Evolutionary conservation across 1,140 invertebrate species (phyloP), one percentile per base, ranked within the genome.

Genomic region (Nasonia vitripennis): DNA sequence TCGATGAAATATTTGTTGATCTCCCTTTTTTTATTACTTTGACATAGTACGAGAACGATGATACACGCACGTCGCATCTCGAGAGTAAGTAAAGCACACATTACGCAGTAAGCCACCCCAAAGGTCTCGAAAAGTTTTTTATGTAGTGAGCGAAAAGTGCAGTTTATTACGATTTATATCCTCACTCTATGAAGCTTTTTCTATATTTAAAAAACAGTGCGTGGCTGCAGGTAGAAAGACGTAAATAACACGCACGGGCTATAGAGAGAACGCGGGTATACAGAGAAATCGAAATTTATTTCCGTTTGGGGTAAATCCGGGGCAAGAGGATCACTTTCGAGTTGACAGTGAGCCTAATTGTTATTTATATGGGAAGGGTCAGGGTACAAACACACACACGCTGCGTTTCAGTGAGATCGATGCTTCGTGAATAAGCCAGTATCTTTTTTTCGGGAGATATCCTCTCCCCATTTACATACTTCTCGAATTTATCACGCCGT

Each of bases 231-330:
- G 55, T 62, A 20, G 55, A 62, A 6, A n/a, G 55, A n/a, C 55
- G 55, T 62, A 62, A 62, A 62, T 62, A 62, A 62, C 55, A 62
- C 20, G 14, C 55, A 0, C 17, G n/a, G 1, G 27, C 27, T 27
- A 27, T 27, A 3, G 55, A n/a, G 55, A 17, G 20, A 7, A 71
- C 23, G 23, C 2, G 27, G 9, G 20, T 14, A 73, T 41, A 51
- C 48, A 73, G 23, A 14, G n/a, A 20, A 85, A 81, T 85, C n/a
- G 73, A 81, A 77, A 81, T 81, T 85, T 85, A 85, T 85, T 70
- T 81, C 71, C 45, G 6, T 68, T 48, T 10, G 10, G 84, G 71
- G 17, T 34, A 68, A 31, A 41, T 48, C 23, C 62, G 41, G 17
- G 27, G 45, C 10, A 78, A 48, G 75, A 68, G 55, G 68, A 68